Evolutionary conservation across 2,113 vertebrate genomes (phyloP), one percentile per base, ranked within the genome.

Genomic region (Chamaea fasciata): DNA sequence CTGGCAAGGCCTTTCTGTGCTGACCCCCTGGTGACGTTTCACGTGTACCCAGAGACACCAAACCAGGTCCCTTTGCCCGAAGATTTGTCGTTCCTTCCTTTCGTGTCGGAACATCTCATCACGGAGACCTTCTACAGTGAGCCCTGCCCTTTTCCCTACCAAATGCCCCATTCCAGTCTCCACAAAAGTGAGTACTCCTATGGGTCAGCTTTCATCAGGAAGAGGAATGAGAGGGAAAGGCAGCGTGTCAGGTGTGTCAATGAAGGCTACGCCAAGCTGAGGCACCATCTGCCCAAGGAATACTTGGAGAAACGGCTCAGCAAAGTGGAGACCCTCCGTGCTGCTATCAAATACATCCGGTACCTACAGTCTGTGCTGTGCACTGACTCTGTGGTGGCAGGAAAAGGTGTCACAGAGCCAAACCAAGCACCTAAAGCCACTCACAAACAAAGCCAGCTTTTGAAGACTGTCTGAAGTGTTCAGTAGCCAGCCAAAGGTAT

Each of bases 241-340:
- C 98, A 98, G 96, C 95, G 98, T 11, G 98, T 98, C 7, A 98
- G 98, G 46, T 98, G 98, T 85, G 98, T 98, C 91, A 98, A 98
- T 5, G 98, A 98, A 92, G 98, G 98, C 83, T 98, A 98, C 1
- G 97, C 98, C 69, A 98, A 97, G 60, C 97, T 98, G 64, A 96
- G 97, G 60, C 97, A 97, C 47, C 98, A 98, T 68, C 97, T 98
- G 11, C 98, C 98, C 0, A 97, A 97, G 83, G 97, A 98, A 11
- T 98, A 98, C 44, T 16, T 97, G 85, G 98, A 98, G 74, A 98
- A 98, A 21, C 91, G 98, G 23, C 98, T 98, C 90, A 98, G 98
- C 95, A 98, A 98, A 81, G 98, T 98, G 73, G 98, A 98, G 91
- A 98, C 98, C 0, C 98, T 98, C 27, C 94, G 97, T 76, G 98